Conservation (phyloP, 1,140 invertebrate species). For the Panagrolaimus sp. region DNA sequence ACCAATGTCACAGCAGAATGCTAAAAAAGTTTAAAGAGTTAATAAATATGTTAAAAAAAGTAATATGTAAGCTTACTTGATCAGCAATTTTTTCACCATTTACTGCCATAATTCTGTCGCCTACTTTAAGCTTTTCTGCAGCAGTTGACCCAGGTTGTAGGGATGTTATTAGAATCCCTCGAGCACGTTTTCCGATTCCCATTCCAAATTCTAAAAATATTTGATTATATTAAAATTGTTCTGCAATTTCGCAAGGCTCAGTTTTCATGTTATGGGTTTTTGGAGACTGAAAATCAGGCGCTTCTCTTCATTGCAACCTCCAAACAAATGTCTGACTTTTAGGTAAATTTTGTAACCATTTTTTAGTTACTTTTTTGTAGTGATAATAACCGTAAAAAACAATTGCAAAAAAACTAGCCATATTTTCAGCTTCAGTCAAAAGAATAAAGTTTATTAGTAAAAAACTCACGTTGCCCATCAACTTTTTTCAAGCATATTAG, state of each 20-base stretch:
- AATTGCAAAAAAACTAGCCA: too few species aligned
- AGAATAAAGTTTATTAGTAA: too few species aligned
- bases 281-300: too few species aligned
- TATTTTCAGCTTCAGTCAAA: too few species aligned
- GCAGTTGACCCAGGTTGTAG: slow-evolving; percentile 54
- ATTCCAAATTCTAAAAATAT: slow-evolving; percentile 49
- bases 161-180: slow-evolving; percentile 55
- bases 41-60: slow-evolving; percentile 23
- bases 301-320: too few species aligned
- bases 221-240: too few species aligned
- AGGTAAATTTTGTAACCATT: too few species aligned
- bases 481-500: slow-evolving; percentile 51
- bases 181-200: slow-evolving; percentile 55
- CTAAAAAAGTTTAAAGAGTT: slow-evolving; percentile 40
- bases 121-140: slow-evolving; percentile 54
- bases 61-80: slow-evolving; percentile 42
- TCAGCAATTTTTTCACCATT: slow-evolving; percentile 52
- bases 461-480: slow-evolving; percentile 39
- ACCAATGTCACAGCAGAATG: slow-evolving; percentile 54
- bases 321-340: too few species aligned
- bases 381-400: too few species aligned
- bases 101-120: slow-evolving; percentile 55
- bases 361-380: too few species aligned
- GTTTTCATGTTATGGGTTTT: too few species aligned
- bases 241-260: too few species aligned